These are phyloP conservation scores for Euzophera pinguis DNA, from an alignment of 2,888 invertebrate genomes.

Conservation along the genomic window DNA sequence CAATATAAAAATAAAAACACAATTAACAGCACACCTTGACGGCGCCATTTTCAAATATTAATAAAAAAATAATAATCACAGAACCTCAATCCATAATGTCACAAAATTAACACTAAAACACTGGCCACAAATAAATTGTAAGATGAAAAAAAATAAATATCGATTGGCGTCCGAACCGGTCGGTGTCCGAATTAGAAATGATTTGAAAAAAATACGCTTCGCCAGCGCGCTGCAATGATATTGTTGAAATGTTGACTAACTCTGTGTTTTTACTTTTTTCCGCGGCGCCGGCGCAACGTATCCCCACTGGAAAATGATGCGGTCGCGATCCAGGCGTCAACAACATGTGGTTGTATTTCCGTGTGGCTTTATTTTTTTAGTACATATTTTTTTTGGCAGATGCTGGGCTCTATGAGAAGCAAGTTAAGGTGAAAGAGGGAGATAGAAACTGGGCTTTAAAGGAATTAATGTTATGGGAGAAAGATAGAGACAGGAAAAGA, in stretches of 20 bases:
- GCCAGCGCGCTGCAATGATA: conserved; percentile 48
- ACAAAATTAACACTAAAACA: conserved; percentile 13
- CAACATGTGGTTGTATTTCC: conserved; percentile 45
- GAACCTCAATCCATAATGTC: conserved; percentile 18
- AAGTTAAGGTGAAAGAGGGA: no score
- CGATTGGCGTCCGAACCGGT: conserved; percentile 40
- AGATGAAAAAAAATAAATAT: not conserved
- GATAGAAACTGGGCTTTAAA: no score
- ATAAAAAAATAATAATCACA: not conserved
- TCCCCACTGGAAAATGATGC: conserved; percentile 69
- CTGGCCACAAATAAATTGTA: not conserved
- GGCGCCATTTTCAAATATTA: conserved; percentile 1
- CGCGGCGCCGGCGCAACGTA: conserved; percentile 56
- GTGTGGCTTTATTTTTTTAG: not conserved
- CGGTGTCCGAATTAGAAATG: conserved; percentile 68
- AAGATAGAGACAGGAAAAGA: no score
- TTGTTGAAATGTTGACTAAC: conserved; percentile 71
- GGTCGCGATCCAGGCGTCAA: conserved; percentile 33
- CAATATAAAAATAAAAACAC: conserved; percentile 33
- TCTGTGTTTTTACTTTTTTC: conserved; percentile 73
- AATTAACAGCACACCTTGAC: conserved; percentile 12
- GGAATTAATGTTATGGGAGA: no score
- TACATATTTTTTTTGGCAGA: no score
- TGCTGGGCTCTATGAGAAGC: no score
- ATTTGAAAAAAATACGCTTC: conserved; percentile 47